A percentile compares a stretch with the other conserved stretches of the same genome.
These are phyloP conservation scores for Acrobasis repandana DNA, from an alignment of 2,888 invertebrate genomes.

Conservation along the genomic window DNA sequence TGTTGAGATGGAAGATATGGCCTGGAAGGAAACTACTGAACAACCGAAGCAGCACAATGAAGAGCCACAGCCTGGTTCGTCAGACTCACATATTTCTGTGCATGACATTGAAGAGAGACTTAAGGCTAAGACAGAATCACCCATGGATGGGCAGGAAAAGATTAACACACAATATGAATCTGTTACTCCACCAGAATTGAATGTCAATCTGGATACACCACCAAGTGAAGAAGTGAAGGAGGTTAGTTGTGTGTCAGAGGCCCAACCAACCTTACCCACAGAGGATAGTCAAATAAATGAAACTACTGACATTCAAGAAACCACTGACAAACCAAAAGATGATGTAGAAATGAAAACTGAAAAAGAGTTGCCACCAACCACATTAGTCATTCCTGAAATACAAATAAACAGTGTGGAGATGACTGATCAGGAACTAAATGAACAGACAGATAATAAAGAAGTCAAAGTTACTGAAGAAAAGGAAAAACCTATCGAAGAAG, in stretches of 20 bases:
- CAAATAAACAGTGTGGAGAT: conserved; percentile 73
- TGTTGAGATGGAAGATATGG: conserved; percentile 80
- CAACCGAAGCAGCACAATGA: conserved; percentile 44
- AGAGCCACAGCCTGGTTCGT: conserved; percentile 71
- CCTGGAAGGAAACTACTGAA: conserved; percentile 72
- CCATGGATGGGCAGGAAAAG: conserved; percentile 60
- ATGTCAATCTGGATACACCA: conserved; percentile 49
- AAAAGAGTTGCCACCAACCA: conserved; percentile 35
- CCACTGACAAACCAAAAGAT: conserved; percentile 44
- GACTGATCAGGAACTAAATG: conserved; percentile 64
- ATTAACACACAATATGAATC: conserved; percentile 55
- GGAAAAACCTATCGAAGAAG: conserved; percentile 38
- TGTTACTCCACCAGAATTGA: conserved; percentile 61
- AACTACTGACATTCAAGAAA: conserved; percentile 30
- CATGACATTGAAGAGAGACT: conserved; percentile 69
- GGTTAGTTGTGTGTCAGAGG: background rate
- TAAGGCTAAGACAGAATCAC: conserved; percentile 73
- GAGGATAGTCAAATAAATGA: conserved; percentile 33
- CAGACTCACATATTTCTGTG: conserved; percentile 68
- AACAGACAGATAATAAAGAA: conserved; percentile 45
- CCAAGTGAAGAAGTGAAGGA: conserved; percentile 38
- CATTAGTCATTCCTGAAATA: conserved; percentile 67
- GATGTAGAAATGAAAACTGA: conserved; percentile 58
- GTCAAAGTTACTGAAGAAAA: conserved; percentile 37
- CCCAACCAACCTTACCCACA: conserved; percentile 28